These are phyloP conservation scores for Anoplopoma fimbria DNA, from an alignment of 2,113 vertebrate species.

Conservation along the genomic window DNA sequence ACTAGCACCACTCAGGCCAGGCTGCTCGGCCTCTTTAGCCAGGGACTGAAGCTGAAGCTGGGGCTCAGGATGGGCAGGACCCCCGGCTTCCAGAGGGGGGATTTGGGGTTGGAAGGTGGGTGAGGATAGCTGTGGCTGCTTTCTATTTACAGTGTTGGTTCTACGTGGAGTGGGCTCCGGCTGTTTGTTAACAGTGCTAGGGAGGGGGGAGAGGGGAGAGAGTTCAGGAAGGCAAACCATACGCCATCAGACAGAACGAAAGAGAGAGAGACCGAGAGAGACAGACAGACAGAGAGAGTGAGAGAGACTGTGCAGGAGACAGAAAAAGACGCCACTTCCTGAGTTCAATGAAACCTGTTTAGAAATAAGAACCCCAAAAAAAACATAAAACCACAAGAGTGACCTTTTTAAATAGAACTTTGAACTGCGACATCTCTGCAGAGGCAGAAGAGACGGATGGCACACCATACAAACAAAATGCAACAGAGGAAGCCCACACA, in stretches of 20 bases:
- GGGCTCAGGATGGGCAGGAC: slow-evolving; percentile 70
- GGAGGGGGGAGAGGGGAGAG: slow-evolving; percentile 76
- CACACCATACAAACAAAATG: slow-evolving; percentile 60
- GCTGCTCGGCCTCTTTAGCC: slow-evolving; percentile 83
- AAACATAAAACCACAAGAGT: slow-evolving; percentile 53
- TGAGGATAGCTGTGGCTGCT: slow-evolving; percentile 89
- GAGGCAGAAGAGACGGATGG: slow-evolving; percentile 45
- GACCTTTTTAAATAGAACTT: slow-evolving; percentile 49
- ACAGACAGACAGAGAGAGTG: slow-evolving; percentile 43
- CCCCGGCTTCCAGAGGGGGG: slow-evolving; percentile 86
- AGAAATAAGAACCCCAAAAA: slow-evolving; percentile 57
- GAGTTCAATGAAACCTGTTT: slow-evolving; percentile 45
- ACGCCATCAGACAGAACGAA: slow-evolving; percentile 65
- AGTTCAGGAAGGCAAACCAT: slow-evolving; percentile 77
- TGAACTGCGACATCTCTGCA: slow-evolving; percentile 43
- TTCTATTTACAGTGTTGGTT: slow-evolving; percentile 91
- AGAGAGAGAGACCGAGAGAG: slow-evolving; percentile 40
- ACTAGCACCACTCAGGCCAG: slow-evolving; percentile 75
- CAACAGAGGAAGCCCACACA: slow-evolving; percentile 76
- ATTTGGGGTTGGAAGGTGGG: slow-evolving; percentile 93
- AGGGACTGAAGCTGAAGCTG: slow-evolving; percentile 66
- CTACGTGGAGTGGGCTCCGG: slow-evolving; percentile 89
- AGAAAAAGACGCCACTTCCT: slow-evolving; percentile 56
- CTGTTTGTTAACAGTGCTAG: slow-evolving; percentile 94
- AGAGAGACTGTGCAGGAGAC: slow-evolving; percentile 38